Conservation (phyloP, 2,888 invertebrate genomes). For the Candidula unifasciata region DNA sequence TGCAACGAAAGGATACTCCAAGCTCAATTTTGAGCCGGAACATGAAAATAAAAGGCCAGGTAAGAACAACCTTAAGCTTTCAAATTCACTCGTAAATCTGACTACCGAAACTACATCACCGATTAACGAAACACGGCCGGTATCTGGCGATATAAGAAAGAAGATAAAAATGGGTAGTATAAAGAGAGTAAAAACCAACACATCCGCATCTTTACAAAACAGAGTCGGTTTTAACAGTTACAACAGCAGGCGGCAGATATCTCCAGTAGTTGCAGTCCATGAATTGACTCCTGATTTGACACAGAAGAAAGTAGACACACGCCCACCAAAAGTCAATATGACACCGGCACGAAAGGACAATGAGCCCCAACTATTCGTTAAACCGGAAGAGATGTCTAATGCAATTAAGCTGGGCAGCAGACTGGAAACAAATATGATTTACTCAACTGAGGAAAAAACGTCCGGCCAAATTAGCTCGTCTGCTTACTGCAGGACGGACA, state of each 20-base stretch:
- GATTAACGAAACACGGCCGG: background rate
- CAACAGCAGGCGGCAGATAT: background rate
- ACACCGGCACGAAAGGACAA: too few species aligned
- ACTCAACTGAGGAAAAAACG: too few species aligned
- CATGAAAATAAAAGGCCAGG: background rate
- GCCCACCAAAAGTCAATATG: background rate
- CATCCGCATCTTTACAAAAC: background rate
- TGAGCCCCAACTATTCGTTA: background rate
- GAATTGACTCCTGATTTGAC: background rate
- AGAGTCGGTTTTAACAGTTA: background rate
- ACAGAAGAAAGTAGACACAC: background rate
- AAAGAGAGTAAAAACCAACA: background rate
- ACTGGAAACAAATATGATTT: background rate
- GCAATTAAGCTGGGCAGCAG: background rate
- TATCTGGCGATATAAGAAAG: background rate
- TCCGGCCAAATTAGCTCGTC: background rate
- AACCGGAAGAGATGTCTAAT: slow-evolving; percentile 4
- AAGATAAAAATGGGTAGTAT: background rate
- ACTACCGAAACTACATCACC: background rate
- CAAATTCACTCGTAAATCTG: background rate
- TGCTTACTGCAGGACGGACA: background rate
- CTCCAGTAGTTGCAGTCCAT: background rate
- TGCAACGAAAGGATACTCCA: background rate
- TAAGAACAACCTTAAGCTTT: background rate
- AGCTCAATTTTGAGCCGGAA: background rate